phyloP scores from a whole-genome alignment of 2,797 vertebrate genomes.

The Rhynchotus rufescens region DNA sequence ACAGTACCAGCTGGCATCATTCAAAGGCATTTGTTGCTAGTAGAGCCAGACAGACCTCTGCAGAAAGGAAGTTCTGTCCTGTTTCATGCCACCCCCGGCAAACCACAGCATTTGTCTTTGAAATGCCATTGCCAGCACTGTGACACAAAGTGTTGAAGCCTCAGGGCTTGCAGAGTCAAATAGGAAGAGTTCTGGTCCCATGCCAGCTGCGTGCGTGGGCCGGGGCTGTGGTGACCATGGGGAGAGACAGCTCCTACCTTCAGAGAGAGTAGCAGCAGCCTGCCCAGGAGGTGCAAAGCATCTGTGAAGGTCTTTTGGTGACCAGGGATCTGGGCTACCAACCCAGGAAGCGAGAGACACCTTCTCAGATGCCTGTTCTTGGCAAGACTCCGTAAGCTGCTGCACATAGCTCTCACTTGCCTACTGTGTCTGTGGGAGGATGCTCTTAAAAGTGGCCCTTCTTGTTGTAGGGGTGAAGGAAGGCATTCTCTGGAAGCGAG shows the following conservation, averaged over 20 bases:
- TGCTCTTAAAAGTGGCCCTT: slow-evolving; percentile 5
- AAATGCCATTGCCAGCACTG: background rate
- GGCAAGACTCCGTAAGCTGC: background rate
- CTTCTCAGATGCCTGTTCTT: background rate
- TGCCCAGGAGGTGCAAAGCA: background rate
- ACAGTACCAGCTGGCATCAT: background rate
- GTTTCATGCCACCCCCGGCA: background rate
- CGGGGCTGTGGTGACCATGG: background rate
- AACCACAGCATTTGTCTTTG: background rate
- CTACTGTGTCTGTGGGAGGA: background rate
- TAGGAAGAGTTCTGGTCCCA: background rate
- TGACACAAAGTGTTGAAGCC: background rate
- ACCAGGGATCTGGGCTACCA: background rate
- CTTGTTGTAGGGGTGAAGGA: slow-evolving; percentile 82
- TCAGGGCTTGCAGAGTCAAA: background rate
- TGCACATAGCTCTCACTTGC: background rate
- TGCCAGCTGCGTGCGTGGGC: background rate
- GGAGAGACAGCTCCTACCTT: background rate
- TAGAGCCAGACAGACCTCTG: background rate
- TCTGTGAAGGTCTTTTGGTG: background rate
- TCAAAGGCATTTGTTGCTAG: background rate
- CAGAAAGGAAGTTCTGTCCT: background rate
- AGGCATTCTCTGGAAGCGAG: slow-evolving; percentile 89
- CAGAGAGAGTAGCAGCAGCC: background rate
- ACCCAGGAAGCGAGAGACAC: background rate